These are phyloP conservation scores for Tetropium fuscum DNA, from an alignment of 2,888 invertebrate genomes.

Conservation along the genomic window DNA sequence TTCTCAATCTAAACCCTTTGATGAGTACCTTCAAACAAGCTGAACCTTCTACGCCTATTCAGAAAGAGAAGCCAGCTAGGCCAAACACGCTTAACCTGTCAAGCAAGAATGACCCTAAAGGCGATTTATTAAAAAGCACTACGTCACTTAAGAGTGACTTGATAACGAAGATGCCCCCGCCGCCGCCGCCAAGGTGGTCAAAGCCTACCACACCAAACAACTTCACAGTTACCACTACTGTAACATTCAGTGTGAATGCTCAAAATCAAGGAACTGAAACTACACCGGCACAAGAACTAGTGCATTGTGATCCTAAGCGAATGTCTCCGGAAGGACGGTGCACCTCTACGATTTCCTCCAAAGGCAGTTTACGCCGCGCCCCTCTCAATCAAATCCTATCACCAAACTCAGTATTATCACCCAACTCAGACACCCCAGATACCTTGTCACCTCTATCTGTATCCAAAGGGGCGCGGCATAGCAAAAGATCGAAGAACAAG, in stretches of 20 bases:
- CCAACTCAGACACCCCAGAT: conserved; percentile 67
- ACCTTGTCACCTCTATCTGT: conserved; percentile 65
- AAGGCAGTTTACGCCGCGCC: conserved; percentile 74
- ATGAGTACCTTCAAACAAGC: conserved; percentile 79
- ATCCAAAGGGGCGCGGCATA: conserved; percentile 68
- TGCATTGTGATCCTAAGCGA: conserved; percentile 72
- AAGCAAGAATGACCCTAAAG: conserved; percentile 65
- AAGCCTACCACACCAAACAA: conserved; percentile 79
- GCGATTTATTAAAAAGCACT: conserved; percentile 44
- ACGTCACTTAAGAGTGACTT: conserved; percentile 53
- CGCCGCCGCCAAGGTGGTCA: conserved; percentile 88
- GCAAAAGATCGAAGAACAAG: conserved; percentile 70
- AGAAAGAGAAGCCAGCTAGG: conserved; percentile 73
- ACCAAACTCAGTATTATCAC: conserved; percentile 60
- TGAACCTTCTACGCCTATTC: conserved; percentile 69
- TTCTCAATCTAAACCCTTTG: conserved; percentile 82
- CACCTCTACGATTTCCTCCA: conserved; percentile 75
- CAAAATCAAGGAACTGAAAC: conserved; percentile 59
- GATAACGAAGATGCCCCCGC: conserved; percentile 75
- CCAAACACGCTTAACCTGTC: conserved; percentile 86
- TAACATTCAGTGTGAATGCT: conserved; percentile 82
- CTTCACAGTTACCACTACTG: conserved; percentile 88
- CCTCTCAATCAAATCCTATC: conserved; percentile 63
- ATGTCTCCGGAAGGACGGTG: conserved; percentile 79
- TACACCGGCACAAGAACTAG: conserved; percentile 35